phyloP scores from a whole-genome alignment of 2,888 invertebrate genomes.

The Ephialtes manifestator region DNA sequence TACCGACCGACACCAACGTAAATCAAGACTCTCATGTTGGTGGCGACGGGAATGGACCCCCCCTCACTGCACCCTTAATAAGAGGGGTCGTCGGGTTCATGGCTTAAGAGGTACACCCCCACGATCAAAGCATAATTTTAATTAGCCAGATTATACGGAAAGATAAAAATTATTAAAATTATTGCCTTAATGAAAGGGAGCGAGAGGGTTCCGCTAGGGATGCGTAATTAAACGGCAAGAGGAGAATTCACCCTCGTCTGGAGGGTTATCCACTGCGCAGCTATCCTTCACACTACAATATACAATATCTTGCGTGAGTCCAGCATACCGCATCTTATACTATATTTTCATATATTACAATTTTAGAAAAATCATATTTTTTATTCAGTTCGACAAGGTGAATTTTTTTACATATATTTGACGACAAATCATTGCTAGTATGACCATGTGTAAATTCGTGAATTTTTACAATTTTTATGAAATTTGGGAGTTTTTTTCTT shows the following conservation, averaged over 20 bases:
- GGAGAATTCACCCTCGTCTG: slow-evolving; percentile 73
- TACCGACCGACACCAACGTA: slow-evolving; percentile 54
- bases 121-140: slow-evolving; percentile 86
- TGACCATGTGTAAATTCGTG: too few relatives aligned
- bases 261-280: slow-evolving; percentile 62
- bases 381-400: too few relatives aligned
- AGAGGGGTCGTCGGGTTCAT: slow-evolving; percentile 62
- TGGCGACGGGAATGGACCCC: slow-evolving; percentile 59
- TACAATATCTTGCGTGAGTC: slow-evolving; percentile 15
- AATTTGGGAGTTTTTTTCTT: too few relatives aligned
- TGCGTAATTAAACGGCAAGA: slow-evolving; percentile 85
- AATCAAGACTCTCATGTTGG: slow-evolving; percentile 65
- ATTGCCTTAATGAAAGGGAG: slow-evolving; percentile 86
- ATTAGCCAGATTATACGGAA: slow-evolving; percentile 85
- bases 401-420: too few relatives aligned
- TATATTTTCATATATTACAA: not conserved
- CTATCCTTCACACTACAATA: slow-evolving; percentile 44
- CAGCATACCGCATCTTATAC: not conserved
- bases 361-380: too few relatives aligned
- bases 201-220: slow-evolving; percentile 78
- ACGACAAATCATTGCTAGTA: too few relatives aligned
- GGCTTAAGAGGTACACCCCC: slow-evolving; percentile 78
- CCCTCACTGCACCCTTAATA: slow-evolving; percentile 28
- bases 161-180: slow-evolving; percentile 86
- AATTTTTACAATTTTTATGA: too few relatives aligned